Base-by-base conservation (phyloP, 2,888 invertebrate genomes). In the Netelia virgata region DNA sequence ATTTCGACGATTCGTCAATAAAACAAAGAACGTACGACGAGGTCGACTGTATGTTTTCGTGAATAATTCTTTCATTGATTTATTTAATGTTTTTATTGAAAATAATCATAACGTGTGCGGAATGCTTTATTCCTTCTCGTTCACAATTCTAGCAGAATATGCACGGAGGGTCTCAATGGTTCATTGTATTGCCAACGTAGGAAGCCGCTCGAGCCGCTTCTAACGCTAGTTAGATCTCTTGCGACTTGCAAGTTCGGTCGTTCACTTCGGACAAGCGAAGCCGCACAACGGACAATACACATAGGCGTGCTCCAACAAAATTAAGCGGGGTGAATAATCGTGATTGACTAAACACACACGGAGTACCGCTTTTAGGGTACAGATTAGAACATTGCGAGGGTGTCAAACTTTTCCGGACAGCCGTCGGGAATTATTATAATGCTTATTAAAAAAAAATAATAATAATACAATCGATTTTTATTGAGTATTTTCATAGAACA, bases 241-340 rank as follows among this genome's bases (percentile, higher is more conserved):
- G 20, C 55, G 53, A 41, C 64, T 68, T 41, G 79, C 28, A 43
- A 63, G 79, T 36, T 81, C 61, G 61, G 73, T 59, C 66, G 43
- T 59, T 63, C 68, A 28, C 81, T 50, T 53, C 68, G 20, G 61
- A 41, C 63, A 57, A 47, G 36, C 57, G 79, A 80, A 81, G 74
- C 81, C 75, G 64, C 50, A 76, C 61, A 75, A 81, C n/a, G 36
- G 23, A 47, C 57, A n/a, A 18, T 59, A 16, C 20, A 59, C 20
- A 59, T 6, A n/a, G n/a, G n/a, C n/a, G n/a, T n/a, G n/a, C n/a
- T 20, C 61, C 23, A 57, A 18, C 14, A 28, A 36, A 50, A 53
- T 63, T 23, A 63, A 50, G 47, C 78, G 8, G 57, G 28, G 79
- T 36, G 66, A 59, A 72, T 72, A 72, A 72, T 79, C 72, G 64